Base-by-base conservation (phyloP, 2,888 invertebrate species). In the Apamea epomidion region DNA sequence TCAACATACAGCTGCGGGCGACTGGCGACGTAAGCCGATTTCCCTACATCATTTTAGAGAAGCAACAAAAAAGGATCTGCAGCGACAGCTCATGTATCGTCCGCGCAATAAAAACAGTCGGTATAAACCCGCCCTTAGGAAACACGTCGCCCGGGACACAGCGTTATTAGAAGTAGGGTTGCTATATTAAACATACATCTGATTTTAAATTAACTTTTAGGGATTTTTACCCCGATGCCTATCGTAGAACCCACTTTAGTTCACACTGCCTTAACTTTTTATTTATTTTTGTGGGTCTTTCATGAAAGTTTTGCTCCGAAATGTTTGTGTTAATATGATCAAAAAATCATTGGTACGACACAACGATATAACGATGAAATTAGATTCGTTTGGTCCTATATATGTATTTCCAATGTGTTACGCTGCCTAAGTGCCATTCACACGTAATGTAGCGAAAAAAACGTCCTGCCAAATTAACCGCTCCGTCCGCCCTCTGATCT, bases 101-200 rank as follows among this genome's bases (percentile, higher is more conserved):
- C 83, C 74, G 45, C 78, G 84, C 85, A 90, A 90, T 88, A 94
- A 93, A 93, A 91, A 90, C 90, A 88, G 86, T 85, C 76, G 54
- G 87, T 91, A 90, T 91, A 89, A 86, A 92, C 88, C 86, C 86
- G 79, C 90, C 87, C 88, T 82, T 79, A 86, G 82, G 80, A 82
- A 82, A 85, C 74, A 65, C 62, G 79, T 75, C 85, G 76, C 69
- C 77, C 8, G 76, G 74, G 74, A 77, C 77, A 42, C 58, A 37
- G 60, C 64, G 73, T 65, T 87, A 84, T 84, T 84, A 85, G 74
- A 75, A 76, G 70, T 74, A 87, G 87, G 87, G 85, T 81, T 87
- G 78, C 18, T 81, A 67, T 83, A 84, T 80, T 78, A 78, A 86
- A 84, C 62, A 60, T 60, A 60, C 29, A 65, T 76, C 64, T 85